phyloP scores from a whole-genome alignment of 2,888 invertebrate species.

The Ypsolopha sequella region DNA sequence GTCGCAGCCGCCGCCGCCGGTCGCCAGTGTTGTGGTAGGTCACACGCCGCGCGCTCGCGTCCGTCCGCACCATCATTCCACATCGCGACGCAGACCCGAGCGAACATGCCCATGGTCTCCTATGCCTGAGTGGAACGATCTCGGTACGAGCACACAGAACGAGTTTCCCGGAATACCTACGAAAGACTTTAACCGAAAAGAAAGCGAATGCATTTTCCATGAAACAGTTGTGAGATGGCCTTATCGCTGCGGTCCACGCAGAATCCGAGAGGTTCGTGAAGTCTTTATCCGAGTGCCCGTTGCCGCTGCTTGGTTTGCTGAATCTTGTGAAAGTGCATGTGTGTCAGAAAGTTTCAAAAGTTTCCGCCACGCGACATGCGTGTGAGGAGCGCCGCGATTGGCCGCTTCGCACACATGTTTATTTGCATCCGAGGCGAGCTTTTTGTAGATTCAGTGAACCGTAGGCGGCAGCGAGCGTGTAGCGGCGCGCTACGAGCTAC shows the following conservation, averaged over 20 bases:
- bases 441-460: slow-evolving; percentile 65
- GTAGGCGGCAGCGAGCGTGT: slow-evolving; percentile 46
- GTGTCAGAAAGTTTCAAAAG: slow-evolving; percentile 59
- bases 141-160: too few relatives aligned
- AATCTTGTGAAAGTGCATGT: slow-evolving; percentile 36
- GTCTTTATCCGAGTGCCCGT: slow-evolving; percentile 18
- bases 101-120: slow-evolving; percentile 37
- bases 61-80: slow-evolving; percentile 38
- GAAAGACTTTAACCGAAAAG: slow-evolving; percentile 21
- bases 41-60: slow-evolving; percentile 53
- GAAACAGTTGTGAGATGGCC: slow-evolving; percentile 70
- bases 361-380: slow-evolving; percentile 57
- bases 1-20: slow-evolving; percentile 30
- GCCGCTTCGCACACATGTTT: slow-evolving; percentile 59
- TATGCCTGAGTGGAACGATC: neutral
- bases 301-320: slow-evolving; percentile 21
- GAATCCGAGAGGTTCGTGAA: slow-evolving; percentile 64
- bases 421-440: slow-evolving; percentile 56
- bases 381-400: slow-evolving; percentile 51
- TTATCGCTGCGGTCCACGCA: slow-evolving; percentile 72
- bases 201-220: slow-evolving; percentile 50
- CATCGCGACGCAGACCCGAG: slow-evolving; percentile 45
- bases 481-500: slow-evolving; percentile 45
- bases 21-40: slow-evolving; percentile 76
- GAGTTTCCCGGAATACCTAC: too few relatives aligned